phyloP scores from a whole-genome alignment of 2,113 vertebrate genomes.

The Pristiophorus japonicus region DNA sequence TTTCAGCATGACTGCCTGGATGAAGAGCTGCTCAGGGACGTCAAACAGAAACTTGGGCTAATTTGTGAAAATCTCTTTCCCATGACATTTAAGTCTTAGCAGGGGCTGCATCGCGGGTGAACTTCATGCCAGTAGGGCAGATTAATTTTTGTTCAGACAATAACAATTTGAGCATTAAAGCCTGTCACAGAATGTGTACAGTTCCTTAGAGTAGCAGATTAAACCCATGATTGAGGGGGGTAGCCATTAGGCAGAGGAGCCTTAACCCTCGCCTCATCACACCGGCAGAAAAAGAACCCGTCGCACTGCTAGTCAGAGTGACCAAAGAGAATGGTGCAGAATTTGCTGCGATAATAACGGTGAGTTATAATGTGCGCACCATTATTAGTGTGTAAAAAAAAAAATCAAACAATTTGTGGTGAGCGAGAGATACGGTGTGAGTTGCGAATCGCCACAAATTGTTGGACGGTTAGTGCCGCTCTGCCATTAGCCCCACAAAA shows the following conservation, averaged over 20 bases:
- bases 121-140: constrained; percentile 31
- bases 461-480: not conserved
- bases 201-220: constrained; percentile 33
- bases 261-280: constrained; percentile 10
- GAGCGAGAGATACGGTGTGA: not conserved
- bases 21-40: constrained; percentile 35
- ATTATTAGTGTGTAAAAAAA: not conserved
- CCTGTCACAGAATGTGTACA: constrained; percentile 26
- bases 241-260: constrained; percentile 1
- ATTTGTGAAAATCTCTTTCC: constrained; percentile 50
- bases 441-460: not conserved
- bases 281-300: no score
- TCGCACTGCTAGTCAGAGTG: not conserved
- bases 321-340: not conserved
- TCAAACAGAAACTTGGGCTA: constrained; percentile 38
- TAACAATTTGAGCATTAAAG: constrained; percentile 35
- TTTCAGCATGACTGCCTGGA: constrained; percentile 50
- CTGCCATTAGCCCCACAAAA: not conserved
- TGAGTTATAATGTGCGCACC: not conserved
- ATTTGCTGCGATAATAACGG: not conserved
- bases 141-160: constrained; percentile 34
- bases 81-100: constrained; percentile 55
- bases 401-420: not conserved
- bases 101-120: constrained; percentile 36
- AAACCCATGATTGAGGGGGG: constrained; percentile 29